Percentiles rank a stretch among this genome's conserved stretches.
These are phyloP conservation scores for Drosophila anceps DNA, from an alignment of 2,888 invertebrate genomes.

Conservation along the genomic window DNA sequence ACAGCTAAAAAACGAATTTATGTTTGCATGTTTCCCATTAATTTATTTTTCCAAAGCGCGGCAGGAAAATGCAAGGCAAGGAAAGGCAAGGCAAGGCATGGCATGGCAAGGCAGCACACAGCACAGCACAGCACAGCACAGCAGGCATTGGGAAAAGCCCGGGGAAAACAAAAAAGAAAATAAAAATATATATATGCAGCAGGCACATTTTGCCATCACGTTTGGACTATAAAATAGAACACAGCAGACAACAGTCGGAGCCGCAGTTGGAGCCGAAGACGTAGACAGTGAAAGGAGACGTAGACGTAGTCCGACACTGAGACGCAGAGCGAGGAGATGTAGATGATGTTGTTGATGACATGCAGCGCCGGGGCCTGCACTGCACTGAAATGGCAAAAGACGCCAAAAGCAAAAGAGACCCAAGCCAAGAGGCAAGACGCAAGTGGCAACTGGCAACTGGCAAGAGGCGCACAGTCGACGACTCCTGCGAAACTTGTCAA, in stretches of 20 bases:
- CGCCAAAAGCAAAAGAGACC: slow-evolving; percentile 22
- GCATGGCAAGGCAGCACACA: slow-evolving; percentile 46
- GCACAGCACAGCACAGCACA: slow-evolving; percentile 48
- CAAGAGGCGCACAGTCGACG: slow-evolving; percentile 13
- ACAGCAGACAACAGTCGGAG: slow-evolving; percentile 41
- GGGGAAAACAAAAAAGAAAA: slow-evolving; percentile 23
- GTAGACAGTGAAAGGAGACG: slow-evolving; percentile 13
- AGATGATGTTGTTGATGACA: slow-evolving; percentile 77
- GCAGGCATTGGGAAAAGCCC: slow-evolving; percentile 41
- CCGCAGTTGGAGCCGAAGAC: slow-evolving; percentile 19
- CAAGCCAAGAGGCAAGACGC: slow-evolving; percentile 17
- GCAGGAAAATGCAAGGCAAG: slow-evolving; percentile 53
- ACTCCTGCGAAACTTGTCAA: slow-evolving; percentile 73
- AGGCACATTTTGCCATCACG: slow-evolving; percentile 74
- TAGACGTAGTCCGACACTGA: slow-evolving; percentile 26
- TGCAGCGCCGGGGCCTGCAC: slow-evolving; percentile 68
- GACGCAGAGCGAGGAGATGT: slow-evolving; percentile 1
- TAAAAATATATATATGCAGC: slow-evolving; percentile 36
- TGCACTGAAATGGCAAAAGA: slow-evolving; percentile 65
- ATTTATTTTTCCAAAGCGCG: slow-evolving; percentile 75
- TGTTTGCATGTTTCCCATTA: slow-evolving; percentile 83
- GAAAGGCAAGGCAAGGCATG: slow-evolving; percentile 44
- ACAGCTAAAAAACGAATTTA: slow-evolving; percentile 82
- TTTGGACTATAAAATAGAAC: slow-evolving; percentile 77
- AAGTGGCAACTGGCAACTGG: slow-evolving; percentile 1